Base-by-base conservation (phyloP, 2,797 vertebrate species). In the Pyrocephalus nanus region DNA sequence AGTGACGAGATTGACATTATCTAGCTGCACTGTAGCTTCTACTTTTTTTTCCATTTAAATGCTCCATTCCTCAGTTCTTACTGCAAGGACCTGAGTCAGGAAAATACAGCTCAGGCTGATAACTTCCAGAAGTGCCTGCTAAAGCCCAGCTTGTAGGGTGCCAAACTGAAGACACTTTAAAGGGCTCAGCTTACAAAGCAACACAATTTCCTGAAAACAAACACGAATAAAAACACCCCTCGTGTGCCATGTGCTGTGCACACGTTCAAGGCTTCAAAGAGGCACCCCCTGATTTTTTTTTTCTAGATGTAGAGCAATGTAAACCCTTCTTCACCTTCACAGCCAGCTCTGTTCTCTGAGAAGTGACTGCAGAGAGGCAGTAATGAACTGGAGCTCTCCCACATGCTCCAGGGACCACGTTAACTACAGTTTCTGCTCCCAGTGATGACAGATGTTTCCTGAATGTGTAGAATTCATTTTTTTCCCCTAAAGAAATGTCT, bases 381-480 rank as follows among this genome's bases (percentile, higher is more conserved):
- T 19, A 38, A 64, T 6, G 23, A 92, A 64, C 26, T 20, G 42
- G 55, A 90, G 71, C 64, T 92, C 62, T 86, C 67, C 67, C 60
- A 36, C 40, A 51, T 1, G 5, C 85, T 61, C 91, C 76, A 80
- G 55, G 67, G 71, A 88, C 57, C 1, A 5, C 0, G 1, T n/a
- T 88, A 81, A 66, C 83, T 86, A 62, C 40, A 71, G 53, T 61
- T 94, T 82, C 83, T 90, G 76, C 82, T 86, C 77, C 5, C 4
- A 85, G 89, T 2, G 10, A 95, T 90, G 86, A 91, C 90, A 97
- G 95, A 90, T 77, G 61, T 92, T 96, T 91, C 85, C 86, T 90
- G 86, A 90, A 92, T 29, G 47, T 4, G 6, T 2, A 84, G 70
- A 93, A 88, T 70, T 92, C 70, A 40, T 36, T 71, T 64, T 79